Evolutionary conservation across 1,140 invertebrate genomes (phyloP).

Genomic region (Diploscapter pachys): DNA sequence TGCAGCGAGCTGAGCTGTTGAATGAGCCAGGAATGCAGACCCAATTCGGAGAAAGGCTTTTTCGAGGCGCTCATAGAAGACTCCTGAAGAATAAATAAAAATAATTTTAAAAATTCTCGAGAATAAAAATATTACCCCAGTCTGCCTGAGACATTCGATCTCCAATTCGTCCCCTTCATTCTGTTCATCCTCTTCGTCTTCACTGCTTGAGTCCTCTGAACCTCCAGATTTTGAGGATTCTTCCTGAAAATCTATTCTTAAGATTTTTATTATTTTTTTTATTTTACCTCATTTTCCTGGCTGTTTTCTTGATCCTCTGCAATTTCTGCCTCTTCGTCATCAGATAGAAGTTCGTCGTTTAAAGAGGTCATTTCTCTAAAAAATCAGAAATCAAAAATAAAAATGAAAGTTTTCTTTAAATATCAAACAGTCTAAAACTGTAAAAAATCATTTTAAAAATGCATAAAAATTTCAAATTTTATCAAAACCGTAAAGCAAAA

Average conservation of each 20-base stretch:
- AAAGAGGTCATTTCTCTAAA: neutral
- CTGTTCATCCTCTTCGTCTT: neutral
- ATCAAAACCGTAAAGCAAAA: conserved; percentile 5
- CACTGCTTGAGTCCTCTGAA: neutral
- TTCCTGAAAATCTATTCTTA: no score
- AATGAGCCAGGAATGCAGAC: conserved; percentile 29
- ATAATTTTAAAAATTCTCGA: neutral
- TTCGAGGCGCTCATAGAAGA: neutral
- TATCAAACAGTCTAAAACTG: no score
- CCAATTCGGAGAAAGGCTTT: conserved; percentile 29
- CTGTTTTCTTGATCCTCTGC: no score
- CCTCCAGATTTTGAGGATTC: no score
- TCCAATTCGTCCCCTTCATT: conserved; percentile 15
- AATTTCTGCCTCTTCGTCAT: neutral
- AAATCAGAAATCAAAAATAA: conserved; percentile 5
- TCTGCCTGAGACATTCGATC: neutral
- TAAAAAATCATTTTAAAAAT: neutral
- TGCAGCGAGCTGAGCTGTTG: conserved; percentile 31
- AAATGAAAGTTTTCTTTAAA: no score
- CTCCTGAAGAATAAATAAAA: neutral
- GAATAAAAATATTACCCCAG: neutral
- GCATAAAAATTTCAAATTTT: neutral
- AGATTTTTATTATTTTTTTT: no score
- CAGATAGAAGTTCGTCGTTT: conserved; percentile 22
- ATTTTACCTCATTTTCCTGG: no score